Base-by-base conservation (phyloP, 2,797 vertebrate species). In the Peromyscus melanophrys region DNA sequence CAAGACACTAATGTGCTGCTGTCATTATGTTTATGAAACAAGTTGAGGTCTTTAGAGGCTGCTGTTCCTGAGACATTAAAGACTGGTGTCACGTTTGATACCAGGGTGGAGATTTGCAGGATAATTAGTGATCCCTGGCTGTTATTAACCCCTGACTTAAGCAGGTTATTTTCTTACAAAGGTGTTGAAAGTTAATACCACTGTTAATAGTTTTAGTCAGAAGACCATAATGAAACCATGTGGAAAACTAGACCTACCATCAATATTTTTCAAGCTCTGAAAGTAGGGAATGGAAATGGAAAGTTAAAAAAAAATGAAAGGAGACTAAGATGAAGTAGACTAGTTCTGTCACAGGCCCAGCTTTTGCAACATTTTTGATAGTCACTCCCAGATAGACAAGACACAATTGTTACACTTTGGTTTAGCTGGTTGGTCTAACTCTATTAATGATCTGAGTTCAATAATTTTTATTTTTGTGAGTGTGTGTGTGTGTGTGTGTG, bases 81-180 rank as follows among this genome's bases (percentile, higher is more conserved):
- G 97, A 96, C 98, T 94, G 59, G 91, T 97, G 95, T 98, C 98
- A 96, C 67, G 0, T 98, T 97, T 98, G 98, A 98, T 98, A 97
- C 96, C 82, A 92, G 87, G 95, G 73, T 92, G 97, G 96, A 23
- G 73, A 37, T 6, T 91, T 81, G 46, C 71, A 96, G 95, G 85
- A 88, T 98, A 98, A 99, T 98, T 98, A 98, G 97, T 96, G 97
- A 94, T 97, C 96, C 90, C 97, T 95, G 98, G 4, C 97, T 96
- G 98, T 97, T 97, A 98, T 98, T 99, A 99, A 99, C 98, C 98
- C 98, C 94, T 98, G 98, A 98, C 98, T 98, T 97, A 71, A 94
- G 81, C 96, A 97, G 98, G 96, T 98, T 98, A 97, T 98, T 98
- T 98, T 98, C 98, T 98, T 98, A 97, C 96, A 92, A 95, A 98